Base-by-base conservation (phyloP, 2,888 invertebrate genomes). In the Synergus umbraculus region DNA sequence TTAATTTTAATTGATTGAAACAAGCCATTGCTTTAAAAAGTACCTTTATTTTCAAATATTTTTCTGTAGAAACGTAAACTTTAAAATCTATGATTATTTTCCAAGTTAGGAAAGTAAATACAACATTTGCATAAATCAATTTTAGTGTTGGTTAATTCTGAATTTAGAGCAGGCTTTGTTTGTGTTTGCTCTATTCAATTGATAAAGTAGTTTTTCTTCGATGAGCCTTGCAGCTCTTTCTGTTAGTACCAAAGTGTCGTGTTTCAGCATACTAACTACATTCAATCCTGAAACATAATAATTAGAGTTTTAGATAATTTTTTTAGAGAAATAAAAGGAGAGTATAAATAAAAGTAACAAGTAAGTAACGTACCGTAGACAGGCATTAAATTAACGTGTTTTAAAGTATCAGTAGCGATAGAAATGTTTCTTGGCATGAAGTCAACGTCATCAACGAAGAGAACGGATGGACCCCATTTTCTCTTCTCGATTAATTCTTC, bases 201-300 rank as follows among this genome's bases (percentile, higher is more conserved):
- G 95, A 79, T 92, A 94, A 15, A 98, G 90, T 82, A 98, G 90
- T 89, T 95, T 95, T 76, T 96, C 95, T 93, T 99, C 98, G 83
- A 99, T 95, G 89, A 94, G 94, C 88, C 98, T 96, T 0, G 97
- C 95, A 0, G 99, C 98, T 66, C 95, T 94, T 84, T 96, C 93
- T 0, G 98, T 98, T 3, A 99, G 91, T 7, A 99, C 96, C 12
- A 99, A 93, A 0, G 98, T 99, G 83, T 97, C 96, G 92, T 99
- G 97, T 93, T 99, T 99, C 83, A 99, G 91, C 97, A 99, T 98
- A 54, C 98, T 98, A 93, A 96, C 97, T 0, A 98, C 98, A 93
- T 99, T 99, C 18, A 99, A 93, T 46, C 95, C 94, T 93, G 86
- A 29, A 90, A 83, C 37, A 58, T 18, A 60, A 60, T 76, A 80